Conservation (phyloP, 2,888 invertebrate genomes). For the Nephrotoma flavescens region DNA sequence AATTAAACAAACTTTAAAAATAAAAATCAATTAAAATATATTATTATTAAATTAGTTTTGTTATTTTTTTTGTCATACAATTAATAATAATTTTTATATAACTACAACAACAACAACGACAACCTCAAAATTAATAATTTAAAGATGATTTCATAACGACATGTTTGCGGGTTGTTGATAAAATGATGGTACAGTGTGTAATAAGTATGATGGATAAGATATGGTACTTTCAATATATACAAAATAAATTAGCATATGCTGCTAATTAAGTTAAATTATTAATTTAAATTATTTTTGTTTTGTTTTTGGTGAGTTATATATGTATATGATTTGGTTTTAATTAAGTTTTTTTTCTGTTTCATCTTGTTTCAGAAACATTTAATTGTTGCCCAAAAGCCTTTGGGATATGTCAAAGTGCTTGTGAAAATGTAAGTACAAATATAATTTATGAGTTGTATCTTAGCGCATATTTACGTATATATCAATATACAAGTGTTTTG, state of each 20-base stretch:
- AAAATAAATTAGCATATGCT: not conserved
- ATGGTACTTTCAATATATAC: not conserved
- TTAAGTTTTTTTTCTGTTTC: not conserved
- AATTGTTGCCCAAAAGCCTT: not conserved
- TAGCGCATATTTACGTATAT: not conserved
- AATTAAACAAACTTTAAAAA: not conserved
- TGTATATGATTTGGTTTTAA: not conserved
- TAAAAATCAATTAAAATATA: not conserved
- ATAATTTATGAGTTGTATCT: not conserved
- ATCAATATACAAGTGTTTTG: not conserved
- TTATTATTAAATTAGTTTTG: not conserved
- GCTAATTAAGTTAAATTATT: not conserved
- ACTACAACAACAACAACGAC: not conserved
- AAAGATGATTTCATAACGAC: not conserved
- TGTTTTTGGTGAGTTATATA: not conserved
- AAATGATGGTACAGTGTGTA: not conserved
- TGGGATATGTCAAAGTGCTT: not conserved
- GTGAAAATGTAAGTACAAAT: conserved; percentile 4
- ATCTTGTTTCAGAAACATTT: conserved; percentile 3
- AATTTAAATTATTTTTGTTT: not conserved
- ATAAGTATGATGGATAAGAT: not conserved
- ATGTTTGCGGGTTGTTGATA: not conserved
- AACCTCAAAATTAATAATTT: not conserved
- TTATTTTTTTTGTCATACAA: not conserved
- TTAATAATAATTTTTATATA: not conserved